Base-by-base conservation (phyloP, 2,888 invertebrate genomes). In the Parnassius glacialis region DNA sequence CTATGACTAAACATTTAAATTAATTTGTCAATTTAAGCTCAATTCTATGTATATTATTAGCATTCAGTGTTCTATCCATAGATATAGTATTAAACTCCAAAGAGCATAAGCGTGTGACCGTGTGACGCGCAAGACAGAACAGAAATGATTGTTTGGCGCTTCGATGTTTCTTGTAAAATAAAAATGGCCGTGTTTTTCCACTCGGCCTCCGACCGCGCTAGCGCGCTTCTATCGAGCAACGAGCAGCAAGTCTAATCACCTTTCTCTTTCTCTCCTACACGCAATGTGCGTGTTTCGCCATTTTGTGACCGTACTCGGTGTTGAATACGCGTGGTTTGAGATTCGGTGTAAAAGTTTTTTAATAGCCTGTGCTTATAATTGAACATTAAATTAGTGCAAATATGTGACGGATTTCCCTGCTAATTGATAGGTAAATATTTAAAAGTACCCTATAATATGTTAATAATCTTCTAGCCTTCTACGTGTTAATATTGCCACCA, bases 241-340 rank as follows among this genome's bases (percentile, higher is more conserved):
- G 56, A 13, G 52, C n/a, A 20, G 7, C 34, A 10, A 44, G 11
- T 10, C 10, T 9, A n/a, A 56, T 52, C 44, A 13, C 41, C 52
- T 43, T 16, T 61, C 61, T 52, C 61, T 61, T 57, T 61, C 57
- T 3, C 52, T 52, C 52, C 13, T 34, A 16, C 51, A 56, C 51
- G 52, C 51, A 11, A 48, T 42, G 3, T 41, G 20, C 44, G 43
- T 20, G 10, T 44, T 54, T 57, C 47, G 52, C 61, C 61, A 61
- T 47, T 61, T 61, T 57, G 57, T 56, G 44, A 41, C 56, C 16
- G 51, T 52, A 44, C 50, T 34, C 10, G 43, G 51, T 41, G 13
- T 25, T 55, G 61, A 61, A 45, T 57, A 61, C 61, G 61, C 55
- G 55, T 51, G 11, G 13, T 20, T 52, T 52, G 59, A 11, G 44